Conservation (phyloP, 2,113 vertebrate genomes). For the Rhinopithecus roxellana region DNA sequence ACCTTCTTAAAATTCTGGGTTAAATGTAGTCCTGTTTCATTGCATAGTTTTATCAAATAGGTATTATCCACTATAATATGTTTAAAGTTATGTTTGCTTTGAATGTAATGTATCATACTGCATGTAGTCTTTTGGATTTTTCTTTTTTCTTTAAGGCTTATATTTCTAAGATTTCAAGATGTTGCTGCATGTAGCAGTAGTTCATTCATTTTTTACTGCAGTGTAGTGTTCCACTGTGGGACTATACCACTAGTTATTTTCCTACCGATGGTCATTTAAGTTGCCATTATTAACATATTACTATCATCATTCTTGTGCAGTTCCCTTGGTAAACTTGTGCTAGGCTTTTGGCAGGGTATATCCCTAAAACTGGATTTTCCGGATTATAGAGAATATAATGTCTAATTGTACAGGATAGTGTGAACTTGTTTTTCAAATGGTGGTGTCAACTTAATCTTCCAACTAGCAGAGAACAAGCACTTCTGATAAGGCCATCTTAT, state of each 20-base stretch:
- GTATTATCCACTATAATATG: not conserved
- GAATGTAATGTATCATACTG: not conserved
- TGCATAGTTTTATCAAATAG: not conserved
- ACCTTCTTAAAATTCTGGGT: not conserved
- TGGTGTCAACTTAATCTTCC: not conserved
- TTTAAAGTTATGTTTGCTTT: not conserved
- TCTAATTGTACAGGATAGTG: not conserved
- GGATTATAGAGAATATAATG: not conserved
- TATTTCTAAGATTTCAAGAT: not conserved
- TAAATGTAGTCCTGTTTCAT: not conserved
- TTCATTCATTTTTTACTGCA: not conserved
- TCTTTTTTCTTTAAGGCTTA: not conserved
- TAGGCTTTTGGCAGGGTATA: not conserved
- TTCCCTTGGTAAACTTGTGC: not conserved
- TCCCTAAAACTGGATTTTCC: not conserved
- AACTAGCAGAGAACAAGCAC: not conserved
- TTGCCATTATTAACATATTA: not conserved
- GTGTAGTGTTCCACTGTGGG: not conserved
- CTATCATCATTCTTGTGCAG: not conserved
- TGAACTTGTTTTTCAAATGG: conserved; percentile 2
- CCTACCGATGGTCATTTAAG: not conserved
- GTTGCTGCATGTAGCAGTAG: not conserved
- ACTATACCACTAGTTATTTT: not conserved
- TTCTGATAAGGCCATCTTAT: not conserved
- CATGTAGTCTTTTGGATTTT: not conserved